Percentiles rank a stretch among this genome's conserved stretches.
These are phyloP conservation scores for Tapera naevia DNA, from an alignment of 2,797 vertebrate species.

Conservation along the genomic window DNA sequence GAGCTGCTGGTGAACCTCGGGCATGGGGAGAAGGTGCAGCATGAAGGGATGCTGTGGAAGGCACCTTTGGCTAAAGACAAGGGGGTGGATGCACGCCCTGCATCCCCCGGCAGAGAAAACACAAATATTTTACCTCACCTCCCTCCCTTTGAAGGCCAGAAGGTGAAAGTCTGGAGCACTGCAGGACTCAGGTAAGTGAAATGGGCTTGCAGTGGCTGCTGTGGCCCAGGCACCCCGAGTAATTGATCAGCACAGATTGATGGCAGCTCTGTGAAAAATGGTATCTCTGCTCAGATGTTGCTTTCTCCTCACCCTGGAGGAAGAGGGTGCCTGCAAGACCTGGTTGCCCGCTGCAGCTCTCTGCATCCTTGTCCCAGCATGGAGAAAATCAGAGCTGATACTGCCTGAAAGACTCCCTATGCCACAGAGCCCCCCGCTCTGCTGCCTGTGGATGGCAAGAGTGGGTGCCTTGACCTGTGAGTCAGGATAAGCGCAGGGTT, in stretches of 20 bases:
- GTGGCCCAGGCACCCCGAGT: neutral
- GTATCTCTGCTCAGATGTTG: neutral
- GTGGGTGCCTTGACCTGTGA: too few relatives aligned
- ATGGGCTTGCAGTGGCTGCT: neutral
- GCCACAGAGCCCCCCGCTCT: neutral
- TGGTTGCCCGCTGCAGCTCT: neutral
- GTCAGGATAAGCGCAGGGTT: neutral
- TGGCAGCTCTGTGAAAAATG: rapidly evolving
- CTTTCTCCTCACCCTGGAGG: neutral
- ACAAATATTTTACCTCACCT: neutral
- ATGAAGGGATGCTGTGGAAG: neutral
- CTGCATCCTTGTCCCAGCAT: neutral
- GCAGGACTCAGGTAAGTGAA: neutral
- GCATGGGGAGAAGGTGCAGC: neutral
- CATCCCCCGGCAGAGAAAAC: neutral
- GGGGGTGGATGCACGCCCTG: neutral
- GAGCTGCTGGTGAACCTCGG: neutral
- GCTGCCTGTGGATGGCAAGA: rapidly evolving
- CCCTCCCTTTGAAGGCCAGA: neutral
- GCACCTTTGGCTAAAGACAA: neutral
- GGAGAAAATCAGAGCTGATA: neutral
- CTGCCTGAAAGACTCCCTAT: neutral
- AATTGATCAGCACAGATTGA: rapidly evolving
- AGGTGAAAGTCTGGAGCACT: neutral
- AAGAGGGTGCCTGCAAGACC: rapidly evolving